Base-by-base conservation (phyloP, 2,888 invertebrate genomes). In the Ophion ventricosus region DNA sequence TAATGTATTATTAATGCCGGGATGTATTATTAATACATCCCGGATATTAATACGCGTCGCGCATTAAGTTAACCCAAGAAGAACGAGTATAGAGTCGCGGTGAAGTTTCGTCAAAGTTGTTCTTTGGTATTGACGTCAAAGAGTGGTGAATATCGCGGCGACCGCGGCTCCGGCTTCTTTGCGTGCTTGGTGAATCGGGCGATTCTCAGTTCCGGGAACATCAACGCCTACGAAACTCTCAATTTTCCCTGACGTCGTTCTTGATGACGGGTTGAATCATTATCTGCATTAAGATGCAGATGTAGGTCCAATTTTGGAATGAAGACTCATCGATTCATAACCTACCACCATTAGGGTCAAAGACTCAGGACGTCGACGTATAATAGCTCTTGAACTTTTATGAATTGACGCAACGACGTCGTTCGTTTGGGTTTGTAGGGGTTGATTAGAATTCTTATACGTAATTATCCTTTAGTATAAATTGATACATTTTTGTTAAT, bases 101-200 rank as follows among this genome's bases (percentile, higher is more conserved):
- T 29, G 20, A 63, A 43, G 59, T 72, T 80, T 64, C 70, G 69
- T 69, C 25, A 29, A 72, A 82, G 79, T 70, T 83, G 43, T 83
- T 80, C 79, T 56, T 56, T 25, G 54, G 80, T 73, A 83, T 80
- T 83, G 83, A 83, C 83, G 83, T 83, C 83, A 83, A 83, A 76
- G 35, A 5, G 35, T 1, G 35, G 35, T 35, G 35, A 4, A 35
- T 7, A 35, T 1, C 35, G 35, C 35, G 35, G 35, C 35, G 35
- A 35, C 35, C 7, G 35, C 35, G 35, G 35, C 35, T 35, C 35
- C 35, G 35, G 4, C 7, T 5, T 35, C 8, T 35, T 35, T 4
- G 35, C 35, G 35, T 35, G 35, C 35, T 35, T 7, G 35, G 35
- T 17, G 17, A 59, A 54, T 77, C 61, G 54, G 61, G 73, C 59